Evolutionary conservation across 2,888 invertebrate genomes (phyloP).

Genomic region (Tetrapedia diversipes): DNA sequence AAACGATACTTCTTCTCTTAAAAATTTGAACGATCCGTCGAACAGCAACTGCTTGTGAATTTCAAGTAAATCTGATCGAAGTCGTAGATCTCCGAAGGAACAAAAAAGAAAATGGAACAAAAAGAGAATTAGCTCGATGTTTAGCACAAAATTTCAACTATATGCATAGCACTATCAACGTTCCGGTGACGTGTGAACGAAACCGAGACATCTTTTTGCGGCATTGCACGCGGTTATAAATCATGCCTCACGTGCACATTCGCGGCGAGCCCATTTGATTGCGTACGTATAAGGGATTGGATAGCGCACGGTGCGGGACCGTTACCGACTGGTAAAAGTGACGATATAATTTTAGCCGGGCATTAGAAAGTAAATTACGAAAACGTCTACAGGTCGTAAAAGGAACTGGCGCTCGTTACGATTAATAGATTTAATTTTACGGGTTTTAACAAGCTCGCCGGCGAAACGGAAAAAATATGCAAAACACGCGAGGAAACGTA

Average conservation of each 20-base stretch:
- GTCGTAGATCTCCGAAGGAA: conserved; percentile 11
- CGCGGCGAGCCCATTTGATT: conserved; percentile 58
- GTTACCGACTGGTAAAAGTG: conserved; percentile 60
- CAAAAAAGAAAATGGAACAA: background rate
- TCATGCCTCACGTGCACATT: conserved; percentile 56
- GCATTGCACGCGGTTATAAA: conserved; percentile 55
- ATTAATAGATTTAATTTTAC: conserved; percentile 56
- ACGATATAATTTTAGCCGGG: conserved; percentile 68
- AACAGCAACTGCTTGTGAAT: too few species aligned
- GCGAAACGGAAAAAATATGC: background rate
- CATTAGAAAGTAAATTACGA: conserved; percentile 70
- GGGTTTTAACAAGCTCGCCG: conserved; percentile 6
- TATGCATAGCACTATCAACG: conserved; percentile 31
- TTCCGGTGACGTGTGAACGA: conserved; percentile 50
- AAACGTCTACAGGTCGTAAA: conserved; percentile 59
- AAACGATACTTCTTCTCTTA: too few species aligned
- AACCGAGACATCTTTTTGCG: conserved; percentile 62
- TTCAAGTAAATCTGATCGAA: background rate
- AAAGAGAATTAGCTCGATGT: conserved; percentile 10
- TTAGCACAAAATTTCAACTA: conserved; percentile 19
- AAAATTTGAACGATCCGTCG: background rate
- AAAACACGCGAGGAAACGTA: background rate
- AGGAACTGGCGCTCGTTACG: conserved; percentile 45
- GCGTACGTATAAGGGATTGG: conserved; percentile 58
- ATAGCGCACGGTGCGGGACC: conserved; percentile 31